These are phyloP conservation scores for Charina bottae DNA, from an alignment of 2,113 vertebrate species.

Conservation along the genomic window DNA sequence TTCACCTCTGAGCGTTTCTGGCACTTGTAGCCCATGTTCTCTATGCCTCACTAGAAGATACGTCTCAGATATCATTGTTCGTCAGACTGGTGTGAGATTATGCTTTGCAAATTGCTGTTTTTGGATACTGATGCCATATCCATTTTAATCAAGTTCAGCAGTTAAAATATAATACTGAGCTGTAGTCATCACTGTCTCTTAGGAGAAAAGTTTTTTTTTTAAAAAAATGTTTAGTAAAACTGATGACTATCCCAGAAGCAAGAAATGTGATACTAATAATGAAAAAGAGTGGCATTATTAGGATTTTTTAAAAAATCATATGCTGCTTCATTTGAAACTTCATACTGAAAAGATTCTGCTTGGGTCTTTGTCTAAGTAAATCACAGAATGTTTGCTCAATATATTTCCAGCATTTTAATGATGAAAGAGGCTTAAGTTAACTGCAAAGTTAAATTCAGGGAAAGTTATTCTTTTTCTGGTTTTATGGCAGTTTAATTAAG, in stretches of 20 bases:
- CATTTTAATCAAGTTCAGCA: constrained; percentile 52
- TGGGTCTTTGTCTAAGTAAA: rapidly evolving
- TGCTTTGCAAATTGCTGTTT: constrained; percentile 66
- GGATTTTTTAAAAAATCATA: constrained; percentile 48
- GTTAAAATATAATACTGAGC: constrained; percentile 58
- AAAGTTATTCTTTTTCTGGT: neutral
- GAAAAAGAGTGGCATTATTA: constrained; percentile 64
- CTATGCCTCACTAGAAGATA: constrained; percentile 57
- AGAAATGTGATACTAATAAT: constrained; percentile 68
- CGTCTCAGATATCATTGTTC: constrained; percentile 66
- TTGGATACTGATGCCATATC: constrained; percentile 54
- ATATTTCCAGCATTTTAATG: constrained; percentile 57
- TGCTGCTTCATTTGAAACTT: constrained; percentile 37
- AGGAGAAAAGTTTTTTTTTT: constrained; percentile 26
- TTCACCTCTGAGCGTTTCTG: constrained; percentile 40
- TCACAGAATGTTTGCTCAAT: constrained; percentile 38
- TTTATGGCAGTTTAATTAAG: neutral
- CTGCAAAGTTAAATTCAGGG: neutral
- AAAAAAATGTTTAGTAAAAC: constrained; percentile 55
- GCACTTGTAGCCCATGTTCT: constrained; percentile 57
- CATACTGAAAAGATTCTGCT: constrained; percentile 25
- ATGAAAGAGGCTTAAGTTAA: constrained; percentile 30
- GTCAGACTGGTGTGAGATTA: constrained; percentile 64
- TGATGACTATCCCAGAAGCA: constrained; percentile 57
- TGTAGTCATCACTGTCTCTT: constrained; percentile 27